phyloP scores from a whole-genome alignment of 2,888 invertebrate genomes.

The Phasia obesa region DNA sequence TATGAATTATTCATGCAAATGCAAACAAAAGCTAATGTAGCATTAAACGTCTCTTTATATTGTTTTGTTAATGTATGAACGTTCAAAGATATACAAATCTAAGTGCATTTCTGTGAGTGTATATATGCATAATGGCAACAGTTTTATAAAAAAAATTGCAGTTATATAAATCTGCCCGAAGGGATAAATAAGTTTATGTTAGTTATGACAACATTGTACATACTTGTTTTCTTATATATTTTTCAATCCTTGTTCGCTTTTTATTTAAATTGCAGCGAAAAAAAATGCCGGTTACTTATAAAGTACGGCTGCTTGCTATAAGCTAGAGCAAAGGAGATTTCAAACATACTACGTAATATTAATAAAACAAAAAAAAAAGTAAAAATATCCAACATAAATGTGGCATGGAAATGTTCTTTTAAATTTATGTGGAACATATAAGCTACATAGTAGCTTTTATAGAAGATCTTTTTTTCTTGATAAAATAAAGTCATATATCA shows the following conservation, averaged over 20 bases:
- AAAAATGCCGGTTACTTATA: slow-evolving; percentile 30
- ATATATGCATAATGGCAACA: slow-evolving; percentile 29
- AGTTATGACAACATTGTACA: slow-evolving; percentile 75
- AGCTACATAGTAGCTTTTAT: slow-evolving; percentile 20
- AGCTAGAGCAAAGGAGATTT: slow-evolving; percentile 7
- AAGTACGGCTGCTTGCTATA: slow-evolving; percentile 23
- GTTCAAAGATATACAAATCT: background rate
- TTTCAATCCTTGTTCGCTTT: background rate
- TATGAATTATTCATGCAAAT: background rate
- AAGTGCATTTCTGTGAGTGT: background rate
- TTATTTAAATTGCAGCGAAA: too few species aligned
- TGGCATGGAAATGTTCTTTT: slow-evolving; percentile 43
- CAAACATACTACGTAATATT: slow-evolving; percentile 4
- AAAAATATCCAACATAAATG: slow-evolving; percentile 26
- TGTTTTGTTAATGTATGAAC: slow-evolving; percentile 3
- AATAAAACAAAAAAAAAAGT: background rate
- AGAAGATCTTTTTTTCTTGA: background rate
- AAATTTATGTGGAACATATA: slow-evolving; percentile 44
- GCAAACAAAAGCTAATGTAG: slow-evolving; percentile 35
- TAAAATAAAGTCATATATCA: slow-evolving; percentile 65
- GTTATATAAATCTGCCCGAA: slow-evolving; percentile 76
- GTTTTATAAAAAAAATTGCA: slow-evolving; percentile 69
- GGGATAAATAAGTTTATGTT: slow-evolving; percentile 79
- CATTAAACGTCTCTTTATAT: slow-evolving; percentile 34
- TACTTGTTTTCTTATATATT: background rate